Evolutionary conservation across 2,888 invertebrate genomes (phyloP), one percentile per base, ranked within the genome.

Genomic region (Deilephila elpenor): DNA sequence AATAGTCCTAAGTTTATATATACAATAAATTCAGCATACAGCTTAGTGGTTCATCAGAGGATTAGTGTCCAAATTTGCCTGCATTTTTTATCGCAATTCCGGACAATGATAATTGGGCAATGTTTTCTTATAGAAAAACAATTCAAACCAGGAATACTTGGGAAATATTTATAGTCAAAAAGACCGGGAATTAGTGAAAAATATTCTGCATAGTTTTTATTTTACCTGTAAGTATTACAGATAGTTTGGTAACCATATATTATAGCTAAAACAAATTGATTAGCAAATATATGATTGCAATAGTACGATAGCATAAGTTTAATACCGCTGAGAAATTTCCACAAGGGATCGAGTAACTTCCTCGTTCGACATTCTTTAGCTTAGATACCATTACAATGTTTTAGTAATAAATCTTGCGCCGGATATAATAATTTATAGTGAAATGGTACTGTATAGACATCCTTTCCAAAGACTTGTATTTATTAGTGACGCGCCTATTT

Each of bases 351-450:
- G 37, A 2, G 3, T 37, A n/a, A 37, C 34, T 34, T 64, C 34
- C 64, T 64, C 7, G 64, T 64, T 37, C 34, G n/a, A 37, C 7
- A 64, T 59, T 59, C 34, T 64, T 64, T 8, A 61, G 64, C 64
- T 64, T 37, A 11, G 37, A 64, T 37, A 34, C 37, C n/a, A 64
- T n/a, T n/a, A 37, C n/a, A n/a, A 37, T 34, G 37, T 37, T 64
- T 20, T 11, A 64, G 64, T 37, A n/a, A n/a, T 64, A 64, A 60
- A 64, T 64, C n/a, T n/a, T 20, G n/a, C 11, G 6, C 64, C 11
- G 7, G 8, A 37, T 3, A 8, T 64, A 64, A 64, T 64, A 60
- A 60, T 29, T 29, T 60, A 25, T 29, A 60, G 60, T 60, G 14
- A 60, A 60, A 60, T 25, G 25, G 44, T 44, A 44, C 44, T n/a